A percentile compares a stretch with the other conserved stretches of the same genome.
Conservation (phyloP, 2,888 invertebrate genomes). For the Mactromeris polynyma region DNA sequence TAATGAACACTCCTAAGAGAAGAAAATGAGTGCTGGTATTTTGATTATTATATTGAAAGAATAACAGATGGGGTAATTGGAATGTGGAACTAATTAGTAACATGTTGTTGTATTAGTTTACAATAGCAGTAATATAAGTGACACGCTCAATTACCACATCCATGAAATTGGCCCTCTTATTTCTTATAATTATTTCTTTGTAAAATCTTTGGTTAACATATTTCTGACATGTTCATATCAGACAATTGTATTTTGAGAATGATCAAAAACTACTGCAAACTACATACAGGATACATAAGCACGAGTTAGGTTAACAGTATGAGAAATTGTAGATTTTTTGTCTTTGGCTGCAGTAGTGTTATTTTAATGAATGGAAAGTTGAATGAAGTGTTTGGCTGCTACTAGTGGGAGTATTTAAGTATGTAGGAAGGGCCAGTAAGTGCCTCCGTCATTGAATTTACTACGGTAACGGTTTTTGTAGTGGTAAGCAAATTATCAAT, state of each 20-base stretch:
- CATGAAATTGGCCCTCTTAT: no score
- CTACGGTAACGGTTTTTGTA: background rate
- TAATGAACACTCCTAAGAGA: background rate
- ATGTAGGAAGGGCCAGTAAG: background rate
- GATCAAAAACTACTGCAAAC: background rate
- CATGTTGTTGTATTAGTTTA: constrained; percentile 2
- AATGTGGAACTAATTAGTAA: background rate
- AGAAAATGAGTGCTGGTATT: background rate
- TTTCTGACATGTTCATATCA: no score
- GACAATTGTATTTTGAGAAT: background rate
- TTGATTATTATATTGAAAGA: constrained; percentile 10
- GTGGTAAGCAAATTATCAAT: background rate
- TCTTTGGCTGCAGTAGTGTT: background rate
- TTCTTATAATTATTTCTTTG: no score
- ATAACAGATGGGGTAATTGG: background rate
- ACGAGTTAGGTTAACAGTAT: background rate
- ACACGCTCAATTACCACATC: no score
- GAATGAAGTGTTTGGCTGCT: background rate
- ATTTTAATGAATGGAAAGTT: background rate
- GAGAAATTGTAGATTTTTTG: background rate
- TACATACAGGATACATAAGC: background rate
- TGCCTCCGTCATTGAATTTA: background rate
- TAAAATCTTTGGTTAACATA: no score
- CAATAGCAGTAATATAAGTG: background rate
- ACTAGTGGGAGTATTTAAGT: constrained; percentile 4